Evolutionary conservation across 1,140 invertebrate species (phyloP), one percentile per base, ranked within the genome.

Genomic region (Magallana angulata): DNA sequence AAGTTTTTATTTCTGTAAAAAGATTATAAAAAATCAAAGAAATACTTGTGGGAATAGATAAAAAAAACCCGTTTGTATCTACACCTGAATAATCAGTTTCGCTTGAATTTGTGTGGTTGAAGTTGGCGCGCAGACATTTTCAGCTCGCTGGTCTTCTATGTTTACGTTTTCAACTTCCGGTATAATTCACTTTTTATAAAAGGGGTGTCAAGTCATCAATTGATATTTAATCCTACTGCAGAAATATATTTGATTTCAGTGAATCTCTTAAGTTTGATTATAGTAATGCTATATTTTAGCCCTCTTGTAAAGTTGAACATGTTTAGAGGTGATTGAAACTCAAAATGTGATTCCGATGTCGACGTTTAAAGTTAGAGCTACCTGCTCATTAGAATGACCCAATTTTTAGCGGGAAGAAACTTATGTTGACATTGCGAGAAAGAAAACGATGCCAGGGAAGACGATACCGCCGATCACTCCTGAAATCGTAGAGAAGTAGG

Each of bases 401-500:
- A 16, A 57, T 57, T 82, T 48, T 57, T 82, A 57, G 48, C 81
- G 81, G 56, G 81, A 58, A 58, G 7, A 48, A 82, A 16, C 57
- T 82, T n/a, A 57, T 82, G 81, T 82, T 24, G 57, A 57, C 71
- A 80, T 80, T 80, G 24, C 5, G 16, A 9, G 16, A 56, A 57
- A 56, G 11, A 82, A 24, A 16, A 82, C 14, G 81, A 82, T 82
- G 81, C 81, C 81, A 30, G 81, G 81, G 14, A 82, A 82, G 57
- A 82, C 81, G 14, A 82, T 82, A 57, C 56, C 57, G 8, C 81
- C 81, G 14, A 57, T 82, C 18, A 57, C 81, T n/a, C 9, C 48
- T 3, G 81, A 82, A 57, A 58, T 82, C 48, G 81, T 57, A 30
- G 81, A 82, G 36, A 82, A 58, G 81, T 82, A 82, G 18, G 57